Base-by-base conservation (phyloP, 2,797 vertebrate genomes). In the Urocyon cinereoargenteus region DNA sequence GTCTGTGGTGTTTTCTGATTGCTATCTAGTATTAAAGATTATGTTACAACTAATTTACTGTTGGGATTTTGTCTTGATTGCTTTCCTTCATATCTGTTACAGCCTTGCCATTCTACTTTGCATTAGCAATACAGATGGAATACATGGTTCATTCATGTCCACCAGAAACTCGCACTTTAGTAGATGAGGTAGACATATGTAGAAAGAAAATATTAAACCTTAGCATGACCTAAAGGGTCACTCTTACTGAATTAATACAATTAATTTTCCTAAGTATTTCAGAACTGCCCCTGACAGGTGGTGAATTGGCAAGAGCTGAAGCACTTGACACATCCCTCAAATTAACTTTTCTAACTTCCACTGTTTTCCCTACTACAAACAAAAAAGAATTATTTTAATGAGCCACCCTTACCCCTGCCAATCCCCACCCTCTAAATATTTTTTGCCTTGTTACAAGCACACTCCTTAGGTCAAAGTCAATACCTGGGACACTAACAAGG, bases 1-100 rank as follows among this genome's bases (percentile, higher is more conserved):
- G 28, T 70, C 78, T 11, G 64, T 59, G 26, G 7, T 77, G n/a
- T 85, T 94, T 87, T 92, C 64, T 92, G 75, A 83, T 86, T 88
- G 8, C 61, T 73, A 28, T 51, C 21, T 72, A 62, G 51, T 70
- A 31, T 75, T 81, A 51, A 66, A 61, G 81, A 4, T 85, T 91
- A 31, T 73, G 34, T 86, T 75, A 73, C 53, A 66, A 93, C 28
- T 86, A 31, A 73, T 45, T 83, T 77, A n/a, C n/a, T 90, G 13
- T 87, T 51, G 51, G 36, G 34, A 9, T 66, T 96, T 94, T 72
- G 26, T 34, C 64, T 82, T 88, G 21, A 78, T 86, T 93, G 55
- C 72, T 89, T 82, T 93, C 57, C 40, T 16, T 83, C 14, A 16
- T n/a, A 21, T 86, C n/a, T 31, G 4, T 53, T 36, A 31, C 55